These are phyloP conservation scores for Chelonia mydas DNA, from an alignment of 2,797 vertebrate species.

Conservation along the genomic window DNA sequence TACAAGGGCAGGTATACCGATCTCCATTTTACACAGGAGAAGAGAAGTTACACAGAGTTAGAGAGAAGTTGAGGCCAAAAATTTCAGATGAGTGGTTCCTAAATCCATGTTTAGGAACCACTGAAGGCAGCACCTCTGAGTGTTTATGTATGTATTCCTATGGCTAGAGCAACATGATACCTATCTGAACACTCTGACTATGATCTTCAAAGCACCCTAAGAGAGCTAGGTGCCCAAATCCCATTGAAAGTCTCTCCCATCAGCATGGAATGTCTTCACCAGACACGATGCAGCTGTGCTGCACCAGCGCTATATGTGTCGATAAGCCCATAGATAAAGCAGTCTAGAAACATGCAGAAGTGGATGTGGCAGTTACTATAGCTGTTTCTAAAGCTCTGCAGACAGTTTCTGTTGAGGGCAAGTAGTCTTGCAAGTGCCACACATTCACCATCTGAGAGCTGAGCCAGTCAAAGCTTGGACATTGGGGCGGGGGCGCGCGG, in stretches of 20 bases:
- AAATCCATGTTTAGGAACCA: too few relatives aligned
- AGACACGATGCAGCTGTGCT: too few relatives aligned
- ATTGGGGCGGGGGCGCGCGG: neutral
- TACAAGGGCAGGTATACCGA: too few relatives aligned
- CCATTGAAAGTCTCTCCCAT: neutral
- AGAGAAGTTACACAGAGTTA: too few relatives aligned
- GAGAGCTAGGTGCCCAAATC: neutral
- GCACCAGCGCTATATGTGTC: too few relatives aligned
- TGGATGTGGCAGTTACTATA: neutral
- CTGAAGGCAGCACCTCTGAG: neutral
- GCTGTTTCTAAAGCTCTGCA: neutral
- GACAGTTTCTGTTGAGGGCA: neutral
- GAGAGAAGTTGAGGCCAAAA: neutral
- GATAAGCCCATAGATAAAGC: neutral
- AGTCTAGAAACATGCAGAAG: rapidly evolving
- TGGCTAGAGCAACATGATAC: neutral
- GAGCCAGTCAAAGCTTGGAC: neutral
- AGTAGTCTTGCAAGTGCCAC: neutral
- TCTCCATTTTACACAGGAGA: too few relatives aligned
- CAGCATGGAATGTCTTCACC: too few relatives aligned
- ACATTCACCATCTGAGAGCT: neutral
- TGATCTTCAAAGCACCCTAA: neutral
- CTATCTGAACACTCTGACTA: neutral
- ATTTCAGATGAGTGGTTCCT: neutral
- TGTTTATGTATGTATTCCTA: neutral